Percentiles rank a stretch among this genome's conserved stretches.
These are phyloP conservation scores for Ethmia dodecea DNA, from an alignment of 2,888 invertebrate species.

Conservation along the genomic window DNA sequence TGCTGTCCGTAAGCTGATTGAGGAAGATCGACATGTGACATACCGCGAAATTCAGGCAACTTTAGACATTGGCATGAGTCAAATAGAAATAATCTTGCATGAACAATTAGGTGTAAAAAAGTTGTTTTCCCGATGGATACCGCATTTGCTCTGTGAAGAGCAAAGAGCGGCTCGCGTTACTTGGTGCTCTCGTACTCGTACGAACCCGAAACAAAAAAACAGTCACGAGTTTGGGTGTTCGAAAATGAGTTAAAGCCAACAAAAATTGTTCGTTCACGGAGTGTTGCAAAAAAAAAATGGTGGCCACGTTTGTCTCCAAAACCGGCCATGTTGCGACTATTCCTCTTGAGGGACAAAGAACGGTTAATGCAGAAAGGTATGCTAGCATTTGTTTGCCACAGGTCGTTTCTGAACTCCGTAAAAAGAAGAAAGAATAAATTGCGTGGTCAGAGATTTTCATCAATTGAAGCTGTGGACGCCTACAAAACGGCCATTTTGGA, in stretches of 20 bases:
- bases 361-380: constrained; percentile 1
- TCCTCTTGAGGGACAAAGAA: neutral
- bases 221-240: constrained; percentile 2
- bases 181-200: neutral
- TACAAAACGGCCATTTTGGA: constrained; percentile 5
- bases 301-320: neutral
- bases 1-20: too few relatives aligned
- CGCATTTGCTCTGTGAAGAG: too few relatives aligned
- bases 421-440: constrained; percentile 8
- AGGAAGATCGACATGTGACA: too few relatives aligned
- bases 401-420: constrained; percentile 12
- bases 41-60: too few relatives aligned
- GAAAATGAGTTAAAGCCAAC: neutral
- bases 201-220: constrained; percentile 1
- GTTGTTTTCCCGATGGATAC: too few relatives aligned
- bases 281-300: constrained; percentile 2
- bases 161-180: neutral
- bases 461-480: constrained; percentile 10
- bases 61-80: too few relatives aligned
- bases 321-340: neutral
- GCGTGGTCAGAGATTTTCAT: constrained; percentile 8
- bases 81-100: too few relatives aligned
- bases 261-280: constrained; percentile 2
- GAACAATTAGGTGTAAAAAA: too few relatives aligned
- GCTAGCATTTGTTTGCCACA: constrained; percentile 6